Base-by-base conservation (phyloP, 2,888 invertebrate species). In the Plebejus melissa region DNA sequence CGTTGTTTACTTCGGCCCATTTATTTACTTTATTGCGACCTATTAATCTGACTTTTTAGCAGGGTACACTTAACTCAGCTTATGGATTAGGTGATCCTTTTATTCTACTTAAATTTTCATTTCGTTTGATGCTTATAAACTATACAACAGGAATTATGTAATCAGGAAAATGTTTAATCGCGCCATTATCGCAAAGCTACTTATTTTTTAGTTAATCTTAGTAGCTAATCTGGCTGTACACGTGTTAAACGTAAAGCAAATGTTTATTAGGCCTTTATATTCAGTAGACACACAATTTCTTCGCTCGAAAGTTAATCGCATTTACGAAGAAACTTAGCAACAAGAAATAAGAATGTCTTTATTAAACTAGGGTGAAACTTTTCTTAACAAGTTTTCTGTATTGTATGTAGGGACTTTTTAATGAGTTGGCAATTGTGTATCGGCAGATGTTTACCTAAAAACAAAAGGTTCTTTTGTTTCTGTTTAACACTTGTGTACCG, bases 381-480 rank as follows among this genome's bases (percentile, higher is more conserved):
- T 72, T 54, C 72, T 50, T 72, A 72, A 54, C 72, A 72, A 72
- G 54, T 72, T 72, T 50, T 28, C 32, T 16, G 28, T 50, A 71
- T 72, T 46, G 71, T 46, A 71, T 4, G 72, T 72, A 72, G 50
- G 50, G 72, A 72, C 72, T 72, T 72, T 72, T 54, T 72, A 72
- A 72, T 72, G 72, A 72, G 72, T 72, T 72, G 72, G 72, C 72
- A 54, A 72, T 72, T 72, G 72, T 72, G 72, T 72, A 72, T 72
- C 16, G 72, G 72, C 72, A 72, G 32, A 54, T 72, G 72, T 72
- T 72, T 72, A 72, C 72, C 72, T 16, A 72, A 46, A 54, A 72
- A 72, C 72, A 72, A 72, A 54, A 72, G 50, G 32, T 32, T 32
- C 4, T 32, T 72, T 72, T 50, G 32, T 72, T 72, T 46, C 28